These are phyloP conservation scores for Falco concolor DNA, from an alignment of 2,797 vertebrate species.

Conservation along the genomic window DNA sequence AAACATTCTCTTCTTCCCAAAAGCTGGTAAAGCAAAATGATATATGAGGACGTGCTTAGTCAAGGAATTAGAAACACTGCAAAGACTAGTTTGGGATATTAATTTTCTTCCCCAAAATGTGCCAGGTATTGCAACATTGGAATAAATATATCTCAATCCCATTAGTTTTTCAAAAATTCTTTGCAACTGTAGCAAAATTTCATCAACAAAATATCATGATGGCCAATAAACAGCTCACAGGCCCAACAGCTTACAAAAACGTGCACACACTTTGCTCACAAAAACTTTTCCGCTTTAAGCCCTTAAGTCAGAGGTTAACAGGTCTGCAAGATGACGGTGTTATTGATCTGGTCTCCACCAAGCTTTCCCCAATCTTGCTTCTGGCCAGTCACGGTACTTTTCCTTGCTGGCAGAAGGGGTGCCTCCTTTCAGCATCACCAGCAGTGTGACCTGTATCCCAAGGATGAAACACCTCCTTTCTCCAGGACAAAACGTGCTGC, in stretches of 20 bases:
- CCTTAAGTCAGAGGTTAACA: not conserved
- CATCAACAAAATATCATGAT: not conserved
- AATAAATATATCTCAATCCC: slow-evolving; percentile 1
- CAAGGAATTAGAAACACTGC: slow-evolving; percentile 34
- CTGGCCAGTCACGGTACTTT: not conserved
- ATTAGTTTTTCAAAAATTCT: not conserved
- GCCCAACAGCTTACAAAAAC: not conserved
- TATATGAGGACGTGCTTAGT: slow-evolving; percentile 27
- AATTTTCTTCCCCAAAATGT: not conserved
- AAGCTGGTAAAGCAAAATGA: slow-evolving; percentile 45
- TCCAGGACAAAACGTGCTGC: not conserved
- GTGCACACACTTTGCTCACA: not conserved
- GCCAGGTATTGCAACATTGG: slow-evolving; percentile 30
- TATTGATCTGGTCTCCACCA: not conserved
- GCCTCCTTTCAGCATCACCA: not conserved
- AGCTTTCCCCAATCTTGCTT: not conserved
- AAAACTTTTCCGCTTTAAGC: not conserved
- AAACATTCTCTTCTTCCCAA: slow-evolving; percentile 36
- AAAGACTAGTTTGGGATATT: slow-evolving; percentile 16
- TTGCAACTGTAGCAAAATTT: slow-evolving; percentile 4
- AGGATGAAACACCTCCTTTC: not conserved
- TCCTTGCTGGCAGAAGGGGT: not conserved
- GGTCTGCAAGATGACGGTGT: accelerated
- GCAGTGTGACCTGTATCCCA: accelerated
- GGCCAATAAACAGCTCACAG: not conserved